Base-by-base conservation (phyloP, 1,140 invertebrate genomes). In the Chironomus striatipennis region DNA sequence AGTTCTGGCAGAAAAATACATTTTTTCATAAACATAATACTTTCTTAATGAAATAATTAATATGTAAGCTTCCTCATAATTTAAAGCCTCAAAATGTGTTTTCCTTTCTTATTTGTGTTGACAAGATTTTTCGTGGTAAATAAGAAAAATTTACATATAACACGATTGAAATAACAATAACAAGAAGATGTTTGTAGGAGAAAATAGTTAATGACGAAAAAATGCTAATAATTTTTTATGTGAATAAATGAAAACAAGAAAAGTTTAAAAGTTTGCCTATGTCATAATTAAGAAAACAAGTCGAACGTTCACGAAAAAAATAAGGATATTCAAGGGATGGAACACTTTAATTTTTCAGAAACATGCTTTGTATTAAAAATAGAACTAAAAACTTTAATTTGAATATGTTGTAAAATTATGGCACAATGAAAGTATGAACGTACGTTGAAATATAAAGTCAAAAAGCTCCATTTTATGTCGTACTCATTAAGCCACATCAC, bases 171-270 rank as follows among this genome's bases (percentile, higher is more conserved):
- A 34, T 34, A 5, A 34, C 24, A 34, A 34, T 5, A 57, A 15
- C 4, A 15, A 57, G 47, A 57, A 15, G 8, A 15, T 57, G 12
- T 57, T n/a, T 15, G 12, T 1, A 57, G 15, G 1, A 10, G 43
- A 57, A 34, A n/a, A n/a, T 70, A 70, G 20, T 70, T 70, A 70
- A 70, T 70, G 65, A 70, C 6, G 18, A 70, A 70, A 70, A 70
- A 70, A 70, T 70, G 65, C 20, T 70, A 70, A 70, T 70, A 17
- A 70, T 70, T 70, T 70, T 57, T 5, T 15, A 15, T 57, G 4
- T 15, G 8, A 47, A n/a, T 57, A 34, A 34, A 34, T 34, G 24
- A 34, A 34, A 34, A 34, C 24, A 34, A 34, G 24, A 34, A n/a
- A 57, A 57, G 5, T 57, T 57, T 4, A 57, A 57, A 57, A 47